These are phyloP conservation scores for Germaria angustata DNA, from an alignment of 2,888 invertebrate genomes.

Conservation along the genomic window DNA sequence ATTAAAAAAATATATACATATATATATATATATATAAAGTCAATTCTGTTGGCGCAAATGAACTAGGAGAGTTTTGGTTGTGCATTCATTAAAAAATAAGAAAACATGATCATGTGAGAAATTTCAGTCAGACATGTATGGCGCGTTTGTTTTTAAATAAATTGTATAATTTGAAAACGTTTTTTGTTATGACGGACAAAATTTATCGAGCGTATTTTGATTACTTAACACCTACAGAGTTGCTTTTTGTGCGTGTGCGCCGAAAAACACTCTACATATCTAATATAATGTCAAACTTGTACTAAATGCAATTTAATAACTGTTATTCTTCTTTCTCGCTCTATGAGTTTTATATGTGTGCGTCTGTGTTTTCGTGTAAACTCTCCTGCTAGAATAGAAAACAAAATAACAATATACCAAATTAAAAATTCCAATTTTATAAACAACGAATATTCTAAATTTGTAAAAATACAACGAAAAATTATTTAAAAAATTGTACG, in stretches of 20 bases:
- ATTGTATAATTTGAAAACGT: too few species aligned
- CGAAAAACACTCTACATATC: slow-evolving; percentile 44
- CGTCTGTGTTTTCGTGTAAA: slow-evolving; percentile 53
- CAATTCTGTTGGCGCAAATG: too few species aligned
- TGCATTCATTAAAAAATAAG: too few species aligned
- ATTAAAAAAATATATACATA: too few species aligned
- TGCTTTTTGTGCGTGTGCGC: slow-evolving; percentile 54
- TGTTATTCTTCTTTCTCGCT: slow-evolving; percentile 56
- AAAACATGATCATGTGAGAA: too few species aligned
- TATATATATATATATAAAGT: too few species aligned
- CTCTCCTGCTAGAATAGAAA: slow-evolving; percentile 45
- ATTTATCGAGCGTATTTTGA: not conserved
- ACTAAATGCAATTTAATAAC: slow-evolving; percentile 53
- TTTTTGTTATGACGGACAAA: too few species aligned
- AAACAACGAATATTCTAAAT: slow-evolving; percentile 54
- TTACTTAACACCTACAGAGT: slow-evolving; percentile 17
- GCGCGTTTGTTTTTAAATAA: too few species aligned
- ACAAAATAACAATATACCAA: slow-evolving; percentile 8
- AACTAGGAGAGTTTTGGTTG: too few species aligned
- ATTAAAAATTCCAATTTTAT: slow-evolving; percentile 21
- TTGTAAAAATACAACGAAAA: slow-evolving; percentile 39
- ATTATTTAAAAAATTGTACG: slow-evolving; percentile 7
- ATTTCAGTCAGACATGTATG: too few species aligned
- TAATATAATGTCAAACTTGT: slow-evolving; percentile 51
- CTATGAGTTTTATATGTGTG: slow-evolving; percentile 45